Evolutionary conservation across 2,113 vertebrate genomes (phyloP), one percentile per base, ranked within the genome.

Genomic region (Leucoraja erinaceus): DNA sequence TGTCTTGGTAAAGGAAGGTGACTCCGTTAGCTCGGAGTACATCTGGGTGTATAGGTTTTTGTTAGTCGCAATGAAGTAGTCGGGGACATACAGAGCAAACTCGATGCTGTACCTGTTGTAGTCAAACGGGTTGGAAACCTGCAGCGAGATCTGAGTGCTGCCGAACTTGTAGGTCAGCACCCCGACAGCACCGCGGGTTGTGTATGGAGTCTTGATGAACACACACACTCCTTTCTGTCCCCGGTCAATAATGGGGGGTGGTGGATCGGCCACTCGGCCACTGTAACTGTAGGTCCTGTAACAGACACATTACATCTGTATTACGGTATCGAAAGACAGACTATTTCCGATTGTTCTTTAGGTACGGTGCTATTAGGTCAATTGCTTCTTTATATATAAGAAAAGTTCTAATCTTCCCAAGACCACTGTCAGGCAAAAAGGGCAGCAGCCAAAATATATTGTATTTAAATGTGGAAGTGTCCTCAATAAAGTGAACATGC

Each of bases 231-330:
- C 86, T 8, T 22, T 90, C 31, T 90, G 5, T n/a, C 86, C 86
- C 8, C 3, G 14, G 6, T 70, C 16, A 14, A 90, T 90, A 63
- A n/a, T 68, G 63, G n/a, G 61, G 25, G 28, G 14, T 2, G 86
- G 86, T 68, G 86, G 61, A n/a, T 2, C 38, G 4, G 33, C 1
- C 14, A 90, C n/a, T 14, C 31, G n/a, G 63, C 86, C 86, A 90
- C 86, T 68, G 63, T 68, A 38, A 90, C 14, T 38, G 63, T 90
- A 68, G 86, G 86, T 68, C 86, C 86, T 90, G 86, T 68, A 70
- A 90, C 8, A 90, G 25, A 86, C 10, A 61, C 22, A 86, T 61
- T 83, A 22, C 18, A 8, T 11, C 11, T 5, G 31, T 56, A 56
- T 56, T 83, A 83, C 28, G 25, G 22, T 83, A 54, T 86, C 61